Base-by-base conservation (phyloP, 2,113 vertebrate genomes). In the Ciconia stormi region DNA sequence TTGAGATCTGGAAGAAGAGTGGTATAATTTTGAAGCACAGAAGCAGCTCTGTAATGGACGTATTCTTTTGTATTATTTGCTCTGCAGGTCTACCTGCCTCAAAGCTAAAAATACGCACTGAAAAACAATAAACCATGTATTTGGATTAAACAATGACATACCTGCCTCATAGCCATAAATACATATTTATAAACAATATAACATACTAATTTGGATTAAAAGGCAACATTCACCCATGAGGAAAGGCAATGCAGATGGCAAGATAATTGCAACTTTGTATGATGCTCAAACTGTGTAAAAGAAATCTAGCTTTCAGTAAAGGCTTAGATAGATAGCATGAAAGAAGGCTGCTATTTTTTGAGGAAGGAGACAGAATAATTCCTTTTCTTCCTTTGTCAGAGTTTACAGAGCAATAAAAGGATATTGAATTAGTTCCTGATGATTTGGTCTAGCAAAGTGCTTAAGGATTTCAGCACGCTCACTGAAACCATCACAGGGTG, bases 181-280 rank as follows among this genome's bases (percentile, higher is more conserved):
- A 87, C 88, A 34, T 58, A 87, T 96, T 97, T 92, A 70, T 91
- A 89, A 92, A 92, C 74, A 92, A 20, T 85, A 44, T 34, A 89
- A 87, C 89, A 66, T 76, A 94, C 61, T 93, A 69, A 89, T 72
- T 95, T 96, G 76, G 77, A 91, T 96, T 93, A 85, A 89, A 95
- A 96, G 69, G 71, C 34, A 40, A 13, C 38, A 14, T 71, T 70
- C 78, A 77, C 82, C 55, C 42, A 17, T 30, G 78, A 59, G 61
- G 79, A 89, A 71, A 94, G 82, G 42, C 86, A 95, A 40, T 62
- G 46, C 90, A 94, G 86, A 93, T 97, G 93, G 95, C 74, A 88
- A 14, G 59, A 70, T 96, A 95, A 96, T 96, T 96, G 90, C 67
- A 82, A 36, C 80, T 83, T 84, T 66, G 27, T 16, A 13, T 19